A percentile compares a stretch with the other conserved stretches of the same genome.
Conservation (phyloP, 2,888 invertebrate genomes). For the Pocota personata region DNA sequence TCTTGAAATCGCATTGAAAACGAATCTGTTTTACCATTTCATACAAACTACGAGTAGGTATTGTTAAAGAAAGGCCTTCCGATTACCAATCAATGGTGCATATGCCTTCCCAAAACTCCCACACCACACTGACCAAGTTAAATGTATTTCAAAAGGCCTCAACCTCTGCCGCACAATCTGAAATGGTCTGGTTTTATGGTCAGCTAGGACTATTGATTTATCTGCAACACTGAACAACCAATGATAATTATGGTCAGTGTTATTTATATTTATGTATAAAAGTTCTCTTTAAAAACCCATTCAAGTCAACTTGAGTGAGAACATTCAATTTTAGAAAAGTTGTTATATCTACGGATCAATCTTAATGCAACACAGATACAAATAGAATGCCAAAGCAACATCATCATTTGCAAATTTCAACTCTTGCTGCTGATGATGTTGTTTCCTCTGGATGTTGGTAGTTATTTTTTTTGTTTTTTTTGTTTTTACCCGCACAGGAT, state of each 20-base stretch:
- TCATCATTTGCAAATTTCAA: neutral
- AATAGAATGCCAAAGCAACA: slow-evolving; percentile 22
- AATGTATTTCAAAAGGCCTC: no score
- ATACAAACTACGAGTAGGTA: no score
- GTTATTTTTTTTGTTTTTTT: neutral
- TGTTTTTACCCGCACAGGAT: neutral
- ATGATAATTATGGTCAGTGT: neutral
- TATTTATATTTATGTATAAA: no score
- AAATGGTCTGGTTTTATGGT: neutral
- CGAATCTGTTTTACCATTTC: no score
- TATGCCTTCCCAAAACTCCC: no score
- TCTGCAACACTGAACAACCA: neutral
- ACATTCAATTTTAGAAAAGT: slow-evolving; percentile 2
- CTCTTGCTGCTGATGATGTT: neutral
- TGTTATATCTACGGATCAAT: neutral
- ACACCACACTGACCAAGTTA: no score
- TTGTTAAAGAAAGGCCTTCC: no score
- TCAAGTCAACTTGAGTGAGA: neutral
- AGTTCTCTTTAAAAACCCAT: neutral
- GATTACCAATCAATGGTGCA: no score
- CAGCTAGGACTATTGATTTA: neutral
- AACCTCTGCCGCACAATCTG: no score
- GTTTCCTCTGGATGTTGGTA: neutral
- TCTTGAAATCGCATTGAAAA: no score
- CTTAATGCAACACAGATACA: neutral